Evolutionary conservation across 2,888 invertebrate species (phyloP).

Genomic region (Pandemis cinnamomeana): DNA sequence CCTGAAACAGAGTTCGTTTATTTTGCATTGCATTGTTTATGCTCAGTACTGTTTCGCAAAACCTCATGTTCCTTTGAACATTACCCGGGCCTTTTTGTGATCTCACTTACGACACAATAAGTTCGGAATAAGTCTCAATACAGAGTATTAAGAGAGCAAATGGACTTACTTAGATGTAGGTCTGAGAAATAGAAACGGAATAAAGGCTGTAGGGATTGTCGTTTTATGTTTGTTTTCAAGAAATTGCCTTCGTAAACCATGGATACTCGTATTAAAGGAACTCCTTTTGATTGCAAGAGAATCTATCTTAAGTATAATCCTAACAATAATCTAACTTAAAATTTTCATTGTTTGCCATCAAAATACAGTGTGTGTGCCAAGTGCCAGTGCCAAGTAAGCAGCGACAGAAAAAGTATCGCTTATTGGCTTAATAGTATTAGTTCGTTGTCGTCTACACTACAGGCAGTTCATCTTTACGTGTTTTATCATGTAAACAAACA

Average conservation of each 20-base stretch:
- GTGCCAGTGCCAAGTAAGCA: no score
- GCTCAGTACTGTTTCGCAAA: conserved; percentile 39
- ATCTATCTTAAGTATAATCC: no score
- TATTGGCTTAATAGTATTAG: no score
- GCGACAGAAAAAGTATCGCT: no score
- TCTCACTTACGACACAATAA: neutral
- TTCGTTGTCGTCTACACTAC: no score
- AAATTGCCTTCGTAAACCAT: neutral
- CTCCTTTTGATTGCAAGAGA: no score
- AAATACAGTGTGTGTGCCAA: no score
- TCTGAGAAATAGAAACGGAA: neutral
- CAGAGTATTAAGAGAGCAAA: neutral
- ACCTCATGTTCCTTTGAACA: conserved; percentile 33
- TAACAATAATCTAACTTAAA: no score
- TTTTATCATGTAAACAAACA: no score
- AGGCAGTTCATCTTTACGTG: no score
- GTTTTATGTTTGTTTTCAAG: neutral
- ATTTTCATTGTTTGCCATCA: no score
- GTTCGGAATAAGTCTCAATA: conserved; percentile 14
- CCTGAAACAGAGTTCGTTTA: conserved; percentile 32
- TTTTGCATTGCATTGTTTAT: conserved; percentile 42
- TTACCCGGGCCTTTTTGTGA: conserved; percentile 14
- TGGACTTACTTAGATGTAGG: conserved; percentile 5
- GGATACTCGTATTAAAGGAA: neutral
- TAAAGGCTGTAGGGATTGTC: neutral